Evolutionary conservation across 30 jellyfish, hydroid and myxozoan species (phyloP), one percentile per base, ranked within the genome.

Genomic region (Aurelia aurita): DNA sequence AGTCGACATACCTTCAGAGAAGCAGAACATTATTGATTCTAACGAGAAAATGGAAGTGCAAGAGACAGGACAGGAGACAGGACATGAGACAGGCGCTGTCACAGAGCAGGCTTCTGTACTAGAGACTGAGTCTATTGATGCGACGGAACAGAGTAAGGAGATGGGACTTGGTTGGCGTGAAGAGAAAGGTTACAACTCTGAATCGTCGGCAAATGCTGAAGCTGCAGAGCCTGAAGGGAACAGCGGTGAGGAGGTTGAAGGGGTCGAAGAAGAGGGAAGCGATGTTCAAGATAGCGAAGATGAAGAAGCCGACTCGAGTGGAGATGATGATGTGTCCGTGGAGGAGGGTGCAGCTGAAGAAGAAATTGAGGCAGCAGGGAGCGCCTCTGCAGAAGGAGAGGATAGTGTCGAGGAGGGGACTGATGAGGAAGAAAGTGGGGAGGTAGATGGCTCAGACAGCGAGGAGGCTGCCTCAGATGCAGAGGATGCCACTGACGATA

Each of bases 111-210:
- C 2, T 3, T 80, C 15, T 11, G 51, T 5, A 6, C 23, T 18
- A 14, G 82, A 22, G 19, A 58, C 53, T 13, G 66, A 20, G 18
- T 39, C 51, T 3, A 15, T 39, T 44, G 32, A 4, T 45, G 86
- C 29, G 0, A 61, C 5, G 23, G 86, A 16, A 2, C 18, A 47
- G 23, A 59, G 39, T 19, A 61, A 74, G 27, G 62, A 32, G 67
- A 69, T 11, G 8, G 77, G 43, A 20, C 18, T 28, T 3, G 64
- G n/a, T 19, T 78, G 80, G 85, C 63, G 81, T 28, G 91, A 81
- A 47, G 85, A 58, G 12, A 61, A 81, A 10, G 85, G 83, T 3
- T 66, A 44, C 13, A 59, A 23, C 9, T 73, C 80, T 1, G 91
- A 81, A 20, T 62, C 78, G 5, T 73, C 82, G 5, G 76, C 14